Conservation (phyloP, 2,888 invertebrate genomes). For the Drosophila infuscata region DNA sequence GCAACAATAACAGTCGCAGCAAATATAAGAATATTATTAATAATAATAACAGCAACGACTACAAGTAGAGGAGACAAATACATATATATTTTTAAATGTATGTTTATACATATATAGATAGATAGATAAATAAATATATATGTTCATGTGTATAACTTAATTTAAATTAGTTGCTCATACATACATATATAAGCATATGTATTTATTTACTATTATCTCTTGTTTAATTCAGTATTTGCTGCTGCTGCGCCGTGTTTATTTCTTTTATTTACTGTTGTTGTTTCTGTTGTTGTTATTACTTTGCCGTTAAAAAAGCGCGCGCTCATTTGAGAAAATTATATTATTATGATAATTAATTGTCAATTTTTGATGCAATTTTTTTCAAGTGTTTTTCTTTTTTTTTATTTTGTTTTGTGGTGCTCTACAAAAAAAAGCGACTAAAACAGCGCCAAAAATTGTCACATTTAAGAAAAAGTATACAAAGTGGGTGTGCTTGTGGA, state of each 20-base stretch:
- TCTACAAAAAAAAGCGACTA: conserved; percentile 22
- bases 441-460: conserved; percentile 25
- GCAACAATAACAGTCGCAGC: conserved; percentile 13
- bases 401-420: conserved; percentile 8
- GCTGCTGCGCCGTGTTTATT: conserved; percentile 40
- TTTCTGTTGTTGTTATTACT: not conserved
- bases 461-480: conserved; percentile 8
- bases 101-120: conserved; percentile 4
- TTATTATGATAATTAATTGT: conserved; percentile 4
- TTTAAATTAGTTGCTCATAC: conserved; percentile 36
- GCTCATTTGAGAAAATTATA: conserved; percentile 34
- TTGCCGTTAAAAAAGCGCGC: conserved; percentile 38
- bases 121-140: conserved; percentile 1
- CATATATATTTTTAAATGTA: conserved; percentile 1
- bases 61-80: conserved; percentile 21
- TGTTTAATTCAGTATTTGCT: conserved; percentile 40
- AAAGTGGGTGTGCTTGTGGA: conserved; percentile 7
- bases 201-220: conserved; percentile 3
- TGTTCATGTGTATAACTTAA: conserved; percentile 36
- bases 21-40: conserved; percentile 13
- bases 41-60: conserved; percentile 19
- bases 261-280: conserved; percentile 17
- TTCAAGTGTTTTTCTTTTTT: conserved; percentile 9
- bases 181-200: conserved; percentile 7
- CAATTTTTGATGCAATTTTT: conserved; percentile 20